Base-by-base conservation (phyloP, 2,113 vertebrate species). In the Forbesichthys papilliferus region DNA sequence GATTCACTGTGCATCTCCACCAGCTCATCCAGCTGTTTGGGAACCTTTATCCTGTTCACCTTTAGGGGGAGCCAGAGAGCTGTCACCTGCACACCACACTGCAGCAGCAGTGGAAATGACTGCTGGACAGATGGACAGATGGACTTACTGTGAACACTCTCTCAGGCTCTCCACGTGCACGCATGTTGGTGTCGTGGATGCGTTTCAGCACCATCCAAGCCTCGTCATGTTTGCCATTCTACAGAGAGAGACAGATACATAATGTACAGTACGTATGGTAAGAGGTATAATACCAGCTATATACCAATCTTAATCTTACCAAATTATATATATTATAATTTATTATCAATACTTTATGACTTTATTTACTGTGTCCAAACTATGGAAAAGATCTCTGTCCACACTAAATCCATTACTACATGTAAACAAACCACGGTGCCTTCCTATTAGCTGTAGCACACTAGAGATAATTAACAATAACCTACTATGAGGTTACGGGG, bases 131-230 rank as follows among this genome's bases (percentile, higher is more conserved):
- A 11, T 13, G 1, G 46, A 53, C 1, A 33, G 11, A 10, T 47
- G 46, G 61, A 95, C 96, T 96, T 89, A 99, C 98, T 1, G 98
- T 98, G 91, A 99, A 99, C 75, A 99, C 97, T 87, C 97, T 97
- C 89, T 99, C 98, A 0, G 97, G 96, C 78, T 99, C 95, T 11
- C 98, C 96, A 2, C 98, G 96, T 9, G 96, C 97, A 4, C 96
- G 90, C 98, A 99, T 99, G 86, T 99, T 99, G 68, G 96, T 99
- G 91, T 99, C 98, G 5, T 99, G 98, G 88, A 99, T 98, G 61
- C 96, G 94, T 86, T 99, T 99, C 69, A 99, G 95, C 81, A 99
- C 96, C 98, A 99, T 99, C 98, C 98, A 99, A 48, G 97, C 98
- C 91, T 99, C 98, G 42, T 99, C 98, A 1, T 99, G 97, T 78